phyloP scores from a whole-genome alignment of 2,797 vertebrate species.

The Scyliorhinus canicula region DNA sequence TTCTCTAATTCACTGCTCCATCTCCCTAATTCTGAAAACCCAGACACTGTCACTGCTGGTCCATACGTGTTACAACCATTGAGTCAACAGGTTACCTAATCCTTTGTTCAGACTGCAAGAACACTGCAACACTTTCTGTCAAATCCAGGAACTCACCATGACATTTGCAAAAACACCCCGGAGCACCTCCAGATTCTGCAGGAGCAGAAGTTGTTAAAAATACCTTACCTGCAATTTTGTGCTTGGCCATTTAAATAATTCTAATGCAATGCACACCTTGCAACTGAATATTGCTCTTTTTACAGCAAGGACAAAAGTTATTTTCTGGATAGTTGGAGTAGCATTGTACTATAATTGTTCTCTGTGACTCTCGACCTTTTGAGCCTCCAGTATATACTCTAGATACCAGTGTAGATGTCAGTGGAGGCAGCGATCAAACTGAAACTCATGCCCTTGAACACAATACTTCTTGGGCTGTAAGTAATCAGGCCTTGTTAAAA shows the following conservation, averaged over 20 bases:
- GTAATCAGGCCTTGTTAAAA: not conserved
- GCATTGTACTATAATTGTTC: no score
- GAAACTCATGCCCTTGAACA: not conserved
- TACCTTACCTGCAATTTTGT: not conserved
- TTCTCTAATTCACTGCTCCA: not conserved
- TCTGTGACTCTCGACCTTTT: no score
- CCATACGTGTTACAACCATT: not conserved
- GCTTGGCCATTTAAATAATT: not conserved
- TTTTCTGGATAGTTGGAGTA: no score
- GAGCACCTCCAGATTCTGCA: not conserved
- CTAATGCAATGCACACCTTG: not conserved
- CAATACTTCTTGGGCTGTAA: not conserved
- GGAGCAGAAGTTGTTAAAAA: not conserved
- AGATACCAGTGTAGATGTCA: not conserved
- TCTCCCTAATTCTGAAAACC: not conserved
- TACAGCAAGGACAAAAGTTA: not conserved
- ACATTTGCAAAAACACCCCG: not conserved
- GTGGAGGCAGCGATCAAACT: not conserved
- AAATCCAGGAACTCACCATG: not conserved
- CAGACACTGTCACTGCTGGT: not conserved
- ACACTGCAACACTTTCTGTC: not conserved
- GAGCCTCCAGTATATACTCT: not conserved
- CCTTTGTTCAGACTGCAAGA: not conserved
- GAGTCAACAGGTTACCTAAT: not conserved
- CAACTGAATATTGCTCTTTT: not conserved